Conservation (phyloP, 1,140 invertebrate species). For the Plectrocnemia conspersa region DNA sequence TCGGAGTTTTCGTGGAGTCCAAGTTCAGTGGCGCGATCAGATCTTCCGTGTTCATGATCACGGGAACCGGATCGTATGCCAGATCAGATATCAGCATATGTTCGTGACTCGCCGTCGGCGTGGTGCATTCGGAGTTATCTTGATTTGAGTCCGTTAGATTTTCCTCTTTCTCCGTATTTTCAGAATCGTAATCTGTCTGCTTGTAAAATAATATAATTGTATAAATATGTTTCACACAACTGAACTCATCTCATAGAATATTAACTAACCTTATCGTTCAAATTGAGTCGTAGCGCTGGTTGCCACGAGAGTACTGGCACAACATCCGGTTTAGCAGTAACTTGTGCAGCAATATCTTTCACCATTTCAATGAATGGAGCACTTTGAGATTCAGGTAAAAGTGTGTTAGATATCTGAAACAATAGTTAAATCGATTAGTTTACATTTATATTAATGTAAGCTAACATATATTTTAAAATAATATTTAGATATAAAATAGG, state of each 20-base stretch:
- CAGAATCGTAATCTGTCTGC: conserved; percentile 46
- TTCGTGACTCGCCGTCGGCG: conserved; percentile 48
- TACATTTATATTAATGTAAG: too few species aligned
- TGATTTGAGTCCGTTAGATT: conserved; percentile 52
- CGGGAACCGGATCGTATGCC: conserved; percentile 39
- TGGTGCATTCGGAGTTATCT: conserved; percentile 52
- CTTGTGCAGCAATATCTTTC: conserved; percentile 76
- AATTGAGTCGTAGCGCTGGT: conserved; percentile 40
- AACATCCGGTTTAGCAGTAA: conserved; percentile 71
- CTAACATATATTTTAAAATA: too few species aligned
- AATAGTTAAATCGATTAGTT: too few species aligned
- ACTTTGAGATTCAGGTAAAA: conserved; percentile 75
- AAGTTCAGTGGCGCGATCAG: neutral
- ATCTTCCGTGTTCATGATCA: neutral
- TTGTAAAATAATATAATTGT: conserved; percentile 2
- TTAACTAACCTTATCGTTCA: conserved; percentile 45
- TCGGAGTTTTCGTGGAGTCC: conserved; percentile 27
- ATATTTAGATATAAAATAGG: too few species aligned
- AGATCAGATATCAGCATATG: conserved; percentile 44
- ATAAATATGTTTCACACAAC: too few species aligned
- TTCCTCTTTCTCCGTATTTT: conserved; percentile 49
- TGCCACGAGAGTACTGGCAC: conserved; percentile 59
- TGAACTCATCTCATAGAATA: neutral
- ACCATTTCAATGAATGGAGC: conserved; percentile 78
- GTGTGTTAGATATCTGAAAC: conserved; percentile 70